Conservation (phyloP, 2,113 vertebrate genomes). For the Hyperopisus bebe region DNA sequence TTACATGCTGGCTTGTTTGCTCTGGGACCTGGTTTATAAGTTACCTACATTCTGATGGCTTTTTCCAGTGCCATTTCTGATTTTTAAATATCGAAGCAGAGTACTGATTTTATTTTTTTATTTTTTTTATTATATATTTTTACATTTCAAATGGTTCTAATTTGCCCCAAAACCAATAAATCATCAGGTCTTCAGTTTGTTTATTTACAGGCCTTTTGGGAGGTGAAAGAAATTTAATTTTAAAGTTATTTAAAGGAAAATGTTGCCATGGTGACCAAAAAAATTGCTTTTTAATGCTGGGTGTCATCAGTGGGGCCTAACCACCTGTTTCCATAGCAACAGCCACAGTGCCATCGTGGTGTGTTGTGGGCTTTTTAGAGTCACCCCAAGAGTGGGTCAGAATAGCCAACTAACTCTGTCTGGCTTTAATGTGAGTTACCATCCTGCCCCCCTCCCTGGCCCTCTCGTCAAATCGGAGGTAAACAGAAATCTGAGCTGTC, state of each 20-base stretch:
- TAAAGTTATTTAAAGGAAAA: slow-evolving; percentile 31
- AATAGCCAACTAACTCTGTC: background rate
- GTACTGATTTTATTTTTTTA: background rate
- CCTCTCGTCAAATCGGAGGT: background rate
- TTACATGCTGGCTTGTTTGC: slow-evolving; percentile 28
- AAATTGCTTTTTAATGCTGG: slow-evolving; percentile 20
- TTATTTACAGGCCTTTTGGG: slow-evolving; percentile 22
- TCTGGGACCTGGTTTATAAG: slow-evolving; percentile 12
- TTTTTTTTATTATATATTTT: background rate
- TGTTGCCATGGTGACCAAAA: slow-evolving; percentile 48
- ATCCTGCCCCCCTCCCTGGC: background rate
- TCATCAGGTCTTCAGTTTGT: slow-evolving; percentile 12
- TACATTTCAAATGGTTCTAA: background rate
- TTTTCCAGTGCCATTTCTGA: background rate
- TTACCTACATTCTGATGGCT: slow-evolving; percentile 18
- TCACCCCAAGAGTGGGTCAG: slow-evolving; percentile 26
- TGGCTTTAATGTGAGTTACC: background rate
- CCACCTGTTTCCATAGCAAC: slow-evolving; percentile 53
- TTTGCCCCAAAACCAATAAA: background rate
- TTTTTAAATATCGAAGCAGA: background rate
- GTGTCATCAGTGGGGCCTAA: slow-evolving; percentile 28
- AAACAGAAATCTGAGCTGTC: background rate
- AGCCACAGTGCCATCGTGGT: slow-evolving; percentile 31
- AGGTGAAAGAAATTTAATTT: slow-evolving; percentile 31
- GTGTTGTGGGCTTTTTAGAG: slow-evolving; percentile 23